Conservation (phyloP, 1,140 invertebrate genomes). For the Heliothis subflexa region DNA sequence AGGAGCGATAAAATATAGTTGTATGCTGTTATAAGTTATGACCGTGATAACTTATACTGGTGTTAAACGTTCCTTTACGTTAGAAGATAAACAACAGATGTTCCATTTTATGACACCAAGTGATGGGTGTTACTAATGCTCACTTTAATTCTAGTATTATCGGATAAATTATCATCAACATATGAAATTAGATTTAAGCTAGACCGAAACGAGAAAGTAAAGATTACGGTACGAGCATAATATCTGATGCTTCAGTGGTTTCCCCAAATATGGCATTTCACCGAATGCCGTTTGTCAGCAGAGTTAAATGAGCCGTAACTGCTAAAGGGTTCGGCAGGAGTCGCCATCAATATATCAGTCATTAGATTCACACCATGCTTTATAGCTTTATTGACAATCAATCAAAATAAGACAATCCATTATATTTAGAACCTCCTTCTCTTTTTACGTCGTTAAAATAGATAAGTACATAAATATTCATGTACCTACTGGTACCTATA, state of each 20-base stretch:
- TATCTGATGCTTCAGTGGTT: not conserved
- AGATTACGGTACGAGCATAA: too few relatives aligned
- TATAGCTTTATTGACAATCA: too few relatives aligned
- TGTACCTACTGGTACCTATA: too few relatives aligned
- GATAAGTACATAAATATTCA: too few relatives aligned
- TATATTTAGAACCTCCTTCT: too few relatives aligned
- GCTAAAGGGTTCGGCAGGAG: conserved; percentile 5
- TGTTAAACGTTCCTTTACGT: conserved; percentile 18
- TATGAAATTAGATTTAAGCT: not conserved
- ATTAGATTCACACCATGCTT: too few relatives aligned
- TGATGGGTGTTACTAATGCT: not conserved
- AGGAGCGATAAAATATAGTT: conserved; percentile 35
- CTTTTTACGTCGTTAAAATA: too few relatives aligned
- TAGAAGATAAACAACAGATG: conserved; percentile 12
- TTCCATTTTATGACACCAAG: not conserved
- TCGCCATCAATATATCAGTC: not conserved
- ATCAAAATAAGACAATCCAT: too few relatives aligned
- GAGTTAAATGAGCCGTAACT: conserved; percentile 20
- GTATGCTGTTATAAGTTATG: conserved; percentile 31
- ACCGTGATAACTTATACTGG: conserved; percentile 6
- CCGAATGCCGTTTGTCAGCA: conserved; percentile 1
- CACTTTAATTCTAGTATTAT: not conserved
- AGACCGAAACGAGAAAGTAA: not conserved
- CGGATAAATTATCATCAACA: too few relatives aligned
- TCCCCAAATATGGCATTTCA: not conserved